Evolutionary conservation across 2,888 invertebrate genomes (phyloP).

Genomic region (Antheraea assamensis): DNA sequence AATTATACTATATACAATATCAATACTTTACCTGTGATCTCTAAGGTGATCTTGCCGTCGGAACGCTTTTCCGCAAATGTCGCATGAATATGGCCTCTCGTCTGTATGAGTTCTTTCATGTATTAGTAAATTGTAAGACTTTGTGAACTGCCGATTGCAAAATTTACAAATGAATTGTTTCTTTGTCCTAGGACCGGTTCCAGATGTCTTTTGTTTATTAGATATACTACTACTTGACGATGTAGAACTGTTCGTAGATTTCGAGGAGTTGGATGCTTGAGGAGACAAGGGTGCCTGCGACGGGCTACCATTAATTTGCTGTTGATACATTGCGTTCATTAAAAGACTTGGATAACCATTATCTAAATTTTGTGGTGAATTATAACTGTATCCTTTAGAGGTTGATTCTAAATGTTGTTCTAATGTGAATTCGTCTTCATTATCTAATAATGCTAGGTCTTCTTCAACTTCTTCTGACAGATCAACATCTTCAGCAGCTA

Average conservation of each 20-base stretch:
- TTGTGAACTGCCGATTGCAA: constrained; percentile 98
- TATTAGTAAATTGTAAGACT: constrained; percentile 97
- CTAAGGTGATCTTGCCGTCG: constrained; percentile 97
- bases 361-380: constrained; percentile 83
- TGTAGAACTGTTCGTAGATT: constrained; percentile 74
- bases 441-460: constrained; percentile 88
- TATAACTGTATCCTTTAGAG: constrained; percentile 68
- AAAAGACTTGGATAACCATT: constrained; percentile 87
- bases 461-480: constrained; percentile 88
- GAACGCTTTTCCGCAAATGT: constrained; percentile 99
- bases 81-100: constrained; percentile 98
- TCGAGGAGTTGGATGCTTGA: constrained; percentile 71
- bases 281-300: constrained; percentile 74
- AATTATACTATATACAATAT: not conserved
- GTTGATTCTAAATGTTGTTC: constrained; percentile 79
- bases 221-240: constrained; percentile 74
- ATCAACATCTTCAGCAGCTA: constrained; percentile 84
- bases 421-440: constrained; percentile 87
- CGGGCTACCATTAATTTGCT: constrained; percentile 77
- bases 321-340: constrained; percentile 86
- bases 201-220: constrained; percentile 71
- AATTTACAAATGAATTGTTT: constrained; percentile 99
- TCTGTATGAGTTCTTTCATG: constrained; percentile 99
- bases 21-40: constrained; percentile 90
- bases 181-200: constrained; percentile 92